Evolutionary conservation across 1,140 invertebrate species (phyloP), one percentile per base, ranked within the genome.

Genomic region (Micrasema longulum): DNA sequence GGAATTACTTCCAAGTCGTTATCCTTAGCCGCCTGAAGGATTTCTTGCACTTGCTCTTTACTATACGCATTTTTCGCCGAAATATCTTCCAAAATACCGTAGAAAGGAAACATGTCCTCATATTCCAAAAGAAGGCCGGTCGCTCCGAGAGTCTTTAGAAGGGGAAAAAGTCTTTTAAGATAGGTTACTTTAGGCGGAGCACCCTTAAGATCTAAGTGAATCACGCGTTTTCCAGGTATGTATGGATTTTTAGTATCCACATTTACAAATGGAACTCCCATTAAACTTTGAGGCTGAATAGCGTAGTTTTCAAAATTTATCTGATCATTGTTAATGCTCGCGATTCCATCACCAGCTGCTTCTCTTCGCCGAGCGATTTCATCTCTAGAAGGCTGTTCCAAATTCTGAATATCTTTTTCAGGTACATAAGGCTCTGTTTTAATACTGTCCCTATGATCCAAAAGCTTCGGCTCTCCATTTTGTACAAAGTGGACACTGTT

Each of bases 41-140:
- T 88, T 14, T 86, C 84, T 12, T 77, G 76, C 1, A 96, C 86
- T 52, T 95, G 89, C 41, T 86, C 82, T 67, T 80, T 83, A 1
- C 88, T 89, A 79, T 96, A 97, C 48, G 91, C 89, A 85, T 95
- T 93, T 23, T 84, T 83, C 10, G 94, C 91, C 0, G 88, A 80
- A 5, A 96, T 82, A 45, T 84, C 77, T 70, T 81, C 80, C 1
- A 97, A 79, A 0, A 82, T 79, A 3, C 90, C 93, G 12, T 80
- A 83, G 80, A 92, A 97, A 0, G 96, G 96, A 82, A 97, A 98
- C 92, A 95, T 97, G 77, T 98, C 96, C 83, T 97, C 96, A 86
- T 96, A 98, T 81, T 98, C 96, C 50, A 96, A 79, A 0, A 97
- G 82, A 53, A 97, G 81, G 2, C 94, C 95, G 22, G 93, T 97